phyloP scores from a whole-genome alignment of 2,888 invertebrate genomes.

The Watsonalla cultraria region DNA sequence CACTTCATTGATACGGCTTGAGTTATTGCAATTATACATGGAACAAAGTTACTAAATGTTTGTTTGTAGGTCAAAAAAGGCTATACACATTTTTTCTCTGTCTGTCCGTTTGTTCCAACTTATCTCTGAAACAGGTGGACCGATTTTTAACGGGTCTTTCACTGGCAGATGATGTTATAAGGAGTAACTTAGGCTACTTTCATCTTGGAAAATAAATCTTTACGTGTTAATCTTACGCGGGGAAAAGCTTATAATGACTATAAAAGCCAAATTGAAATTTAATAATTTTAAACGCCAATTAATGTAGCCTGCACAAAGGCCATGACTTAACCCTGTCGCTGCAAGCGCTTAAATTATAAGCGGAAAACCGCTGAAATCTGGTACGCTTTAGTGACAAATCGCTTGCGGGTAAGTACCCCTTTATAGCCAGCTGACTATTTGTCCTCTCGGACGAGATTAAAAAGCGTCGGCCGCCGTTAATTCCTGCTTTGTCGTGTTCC shows the following conservation, averaged over 20 bases:
- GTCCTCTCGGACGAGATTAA: slow-evolving; percentile 43
- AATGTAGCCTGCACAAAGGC: neutral
- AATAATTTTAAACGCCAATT: neutral
- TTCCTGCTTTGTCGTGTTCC: slow-evolving; percentile 12
- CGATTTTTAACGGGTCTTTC: too few relatives aligned
- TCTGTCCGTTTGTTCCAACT: too few relatives aligned
- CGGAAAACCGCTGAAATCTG: slow-evolving; percentile 31
- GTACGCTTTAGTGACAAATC: slow-evolving; percentile 35
- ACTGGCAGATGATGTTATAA: too few relatives aligned
- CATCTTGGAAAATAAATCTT: too few relatives aligned
- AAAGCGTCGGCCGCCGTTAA: slow-evolving; percentile 19
- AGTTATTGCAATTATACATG: neutral
- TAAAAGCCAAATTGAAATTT: neutral
- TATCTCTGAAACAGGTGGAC: too few relatives aligned
- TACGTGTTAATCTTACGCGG: too few relatives aligned
- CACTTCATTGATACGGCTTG: neutral
- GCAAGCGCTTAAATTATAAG: slow-evolving; percentile 23
- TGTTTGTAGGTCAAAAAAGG: too few relatives aligned
- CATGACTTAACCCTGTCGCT: neutral
- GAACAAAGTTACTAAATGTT: neutral
- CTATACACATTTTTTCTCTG: too few relatives aligned
- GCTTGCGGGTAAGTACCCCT: slow-evolving; percentile 22
- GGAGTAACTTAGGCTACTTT: too few relatives aligned
- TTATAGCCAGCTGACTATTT: slow-evolving; percentile 33
- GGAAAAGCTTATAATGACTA: too few relatives aligned